Conservation (phyloP, 1,140 invertebrate species). For the Drosophila mojavensis region DNA sequence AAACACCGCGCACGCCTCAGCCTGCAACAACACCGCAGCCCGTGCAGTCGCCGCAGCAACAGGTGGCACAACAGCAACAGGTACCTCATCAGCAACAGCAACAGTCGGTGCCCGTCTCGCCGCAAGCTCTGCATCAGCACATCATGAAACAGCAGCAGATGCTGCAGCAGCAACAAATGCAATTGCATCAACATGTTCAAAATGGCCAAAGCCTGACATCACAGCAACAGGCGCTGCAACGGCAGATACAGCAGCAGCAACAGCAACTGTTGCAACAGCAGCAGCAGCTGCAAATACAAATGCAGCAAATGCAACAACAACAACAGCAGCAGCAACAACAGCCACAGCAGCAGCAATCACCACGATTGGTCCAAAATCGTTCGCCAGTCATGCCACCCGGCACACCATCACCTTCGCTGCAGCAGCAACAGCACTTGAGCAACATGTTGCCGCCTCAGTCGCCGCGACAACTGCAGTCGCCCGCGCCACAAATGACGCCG, state of each 20-base stretch:
- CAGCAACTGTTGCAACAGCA: slow-evolving; percentile 82
- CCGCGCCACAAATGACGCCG: slow-evolving; percentile 82
- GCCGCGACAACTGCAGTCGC: slow-evolving; percentile 75
- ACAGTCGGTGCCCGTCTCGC: slow-evolving; percentile 67
- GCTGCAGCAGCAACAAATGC: slow-evolving; percentile 71
- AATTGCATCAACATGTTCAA: slow-evolving; percentile 69
- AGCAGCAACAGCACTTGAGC: slow-evolving; percentile 73
- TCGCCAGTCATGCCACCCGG: slow-evolving; percentile 70
- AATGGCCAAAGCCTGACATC: slow-evolving; percentile 42
- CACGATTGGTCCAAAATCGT: slow-evolving; percentile 82
- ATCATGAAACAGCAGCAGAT: slow-evolving; percentile 70
- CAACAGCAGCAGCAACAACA: slow-evolving; percentile 46
- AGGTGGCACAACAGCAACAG: slow-evolving; percentile 51
- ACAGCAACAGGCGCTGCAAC: slow-evolving; percentile 57
- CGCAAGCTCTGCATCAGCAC: slow-evolving; percentile 79
- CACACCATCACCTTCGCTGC: slow-evolving; percentile 64
- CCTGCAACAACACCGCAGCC: slow-evolving; percentile 66
- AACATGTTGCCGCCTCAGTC: slow-evolving; percentile 78
- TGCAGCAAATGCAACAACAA: slow-evolving; percentile 65
- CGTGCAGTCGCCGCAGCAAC: slow-evolving; percentile 69
- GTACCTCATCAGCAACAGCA: slow-evolving; percentile 61
- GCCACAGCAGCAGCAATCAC: slow-evolving; percentile 79
- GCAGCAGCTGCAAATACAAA: slow-evolving; percentile 62
- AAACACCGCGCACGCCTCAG: slow-evolving; percentile 71
- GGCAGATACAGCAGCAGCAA: slow-evolving; percentile 69